A percentile compares a stretch with the other conserved stretches of the same genome.
These are phyloP conservation scores for Planiliza haematocheilus DNA, from an alignment of 2,113 vertebrate species.

Conservation along the genomic window DNA sequence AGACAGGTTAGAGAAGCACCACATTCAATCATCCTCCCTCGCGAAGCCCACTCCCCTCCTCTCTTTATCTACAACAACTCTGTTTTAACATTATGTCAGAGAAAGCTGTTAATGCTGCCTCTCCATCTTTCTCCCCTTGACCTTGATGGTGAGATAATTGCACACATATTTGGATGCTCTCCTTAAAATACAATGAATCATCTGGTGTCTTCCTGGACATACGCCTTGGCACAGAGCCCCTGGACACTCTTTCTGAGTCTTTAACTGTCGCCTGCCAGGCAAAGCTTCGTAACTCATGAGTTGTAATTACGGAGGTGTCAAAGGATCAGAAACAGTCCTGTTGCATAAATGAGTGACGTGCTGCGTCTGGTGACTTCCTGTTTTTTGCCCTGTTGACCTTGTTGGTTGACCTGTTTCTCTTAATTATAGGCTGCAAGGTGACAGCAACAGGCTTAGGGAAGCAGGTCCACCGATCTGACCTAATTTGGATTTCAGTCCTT, in stretches of 20 bases:
- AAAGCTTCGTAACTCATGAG: conserved; percentile 62
- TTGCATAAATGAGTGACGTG: conserved; percentile 40
- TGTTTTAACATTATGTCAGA: conserved; percentile 7
- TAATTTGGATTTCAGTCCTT: not conserved
- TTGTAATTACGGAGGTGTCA: conserved; percentile 71
- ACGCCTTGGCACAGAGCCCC: not conserved
- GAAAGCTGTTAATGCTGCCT: conserved; percentile 6
- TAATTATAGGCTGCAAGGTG: conserved; percentile 16
- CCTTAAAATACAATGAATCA: conserved; percentile 24
- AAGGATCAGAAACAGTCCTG: conserved; percentile 64
- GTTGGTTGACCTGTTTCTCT: conserved; percentile 35
- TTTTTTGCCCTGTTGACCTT: conserved; percentile 44
- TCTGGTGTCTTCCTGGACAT: not conserved
- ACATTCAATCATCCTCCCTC: conserved; percentile 20
- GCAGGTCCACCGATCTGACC: not conserved
- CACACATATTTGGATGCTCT: conserved; percentile 9
- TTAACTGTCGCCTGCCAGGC: conserved; percentile 16
- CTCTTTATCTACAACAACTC: conserved; percentile 12
- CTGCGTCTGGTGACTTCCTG: conserved; percentile 47
- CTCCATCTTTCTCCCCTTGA: conserved; percentile 30
- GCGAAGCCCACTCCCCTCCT: not conserved
- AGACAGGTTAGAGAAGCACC: conserved; percentile 9
- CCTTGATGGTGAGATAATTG: conserved; percentile 15
- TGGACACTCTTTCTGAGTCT: not conserved
- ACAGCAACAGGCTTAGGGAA: conserved; percentile 6